Conservation (phyloP, 2,797 vertebrate genomes). For the Clamator glandarius region DNA sequence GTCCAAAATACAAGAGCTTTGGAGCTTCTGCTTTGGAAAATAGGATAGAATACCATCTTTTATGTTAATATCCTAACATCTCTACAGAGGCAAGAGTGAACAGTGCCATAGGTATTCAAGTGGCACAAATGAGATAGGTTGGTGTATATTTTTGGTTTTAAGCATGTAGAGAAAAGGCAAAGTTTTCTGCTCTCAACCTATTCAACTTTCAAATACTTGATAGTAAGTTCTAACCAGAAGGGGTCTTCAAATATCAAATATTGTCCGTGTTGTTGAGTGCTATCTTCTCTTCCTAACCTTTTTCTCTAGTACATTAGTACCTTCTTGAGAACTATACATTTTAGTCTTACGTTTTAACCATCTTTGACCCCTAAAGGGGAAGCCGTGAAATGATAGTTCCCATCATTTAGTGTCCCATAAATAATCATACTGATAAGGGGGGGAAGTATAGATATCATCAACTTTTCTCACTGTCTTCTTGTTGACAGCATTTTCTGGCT, state of each 20-base stretch:
- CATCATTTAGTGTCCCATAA: neutral
- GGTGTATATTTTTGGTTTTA: neutral
- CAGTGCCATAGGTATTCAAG: neutral
- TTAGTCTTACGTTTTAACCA: neutral
- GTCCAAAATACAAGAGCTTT: neutral
- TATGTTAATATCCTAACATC: no score
- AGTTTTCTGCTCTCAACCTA: neutral
- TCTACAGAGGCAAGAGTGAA: neutral
- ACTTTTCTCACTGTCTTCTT: neutral
- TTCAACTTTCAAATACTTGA: neutral
- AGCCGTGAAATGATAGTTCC: neutral
- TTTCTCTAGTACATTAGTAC: neutral
- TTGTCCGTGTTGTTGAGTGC: neutral
- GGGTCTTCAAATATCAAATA: neutral
- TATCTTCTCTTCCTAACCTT: neutral
- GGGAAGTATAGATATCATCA: fast-evolving
- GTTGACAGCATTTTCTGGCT: neutral
- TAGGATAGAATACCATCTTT: neutral
- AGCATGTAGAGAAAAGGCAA: neutral
- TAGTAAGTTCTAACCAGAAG: neutral
- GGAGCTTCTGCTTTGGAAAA: neutral
- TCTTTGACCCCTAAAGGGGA: neutral
- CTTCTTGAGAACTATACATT: neutral
- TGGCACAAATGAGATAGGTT: neutral
- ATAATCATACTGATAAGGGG: neutral